Conservation (phyloP, 1,140 invertebrate genomes). For the Argopecten irradians region DNA sequence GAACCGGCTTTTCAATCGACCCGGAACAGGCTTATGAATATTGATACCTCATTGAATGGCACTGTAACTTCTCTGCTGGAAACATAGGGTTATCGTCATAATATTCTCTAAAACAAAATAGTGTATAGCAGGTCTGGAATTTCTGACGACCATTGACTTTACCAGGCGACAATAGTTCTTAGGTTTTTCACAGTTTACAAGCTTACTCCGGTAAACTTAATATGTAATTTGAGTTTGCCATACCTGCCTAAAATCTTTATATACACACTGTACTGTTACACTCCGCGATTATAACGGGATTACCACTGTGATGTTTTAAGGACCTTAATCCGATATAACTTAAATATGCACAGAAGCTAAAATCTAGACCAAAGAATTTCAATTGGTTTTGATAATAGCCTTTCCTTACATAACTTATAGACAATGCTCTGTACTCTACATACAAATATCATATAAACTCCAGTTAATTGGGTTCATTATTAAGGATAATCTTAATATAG, state of each 20-base stretch:
- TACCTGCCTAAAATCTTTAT: neutral
- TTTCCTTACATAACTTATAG: neutral
- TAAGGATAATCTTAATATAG: too few relatives aligned
- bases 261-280: neutral
- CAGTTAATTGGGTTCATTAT: too few relatives aligned
- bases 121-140: neutral
- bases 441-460: too few relatives aligned
- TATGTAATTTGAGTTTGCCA: neutral
- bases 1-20: neutral
- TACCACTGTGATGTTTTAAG: neutral
- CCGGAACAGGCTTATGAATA: conserved; percentile 6
- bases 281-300: neutral
- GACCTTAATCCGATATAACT: neutral
- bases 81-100: neutral
- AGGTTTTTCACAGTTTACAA: conserved; percentile 15
- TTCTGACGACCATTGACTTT: neutral
- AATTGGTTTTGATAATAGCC: neutral
- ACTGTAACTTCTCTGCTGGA: neutral
- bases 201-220: neutral
- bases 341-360: neutral
- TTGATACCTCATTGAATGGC: conserved; percentile 15
- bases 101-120: neutral
- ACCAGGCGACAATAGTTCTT: neutral
- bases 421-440: too few relatives aligned
- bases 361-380: neutral